Base-by-base conservation (phyloP, 2,797 vertebrate genomes). In the Lates japonicus region DNA sequence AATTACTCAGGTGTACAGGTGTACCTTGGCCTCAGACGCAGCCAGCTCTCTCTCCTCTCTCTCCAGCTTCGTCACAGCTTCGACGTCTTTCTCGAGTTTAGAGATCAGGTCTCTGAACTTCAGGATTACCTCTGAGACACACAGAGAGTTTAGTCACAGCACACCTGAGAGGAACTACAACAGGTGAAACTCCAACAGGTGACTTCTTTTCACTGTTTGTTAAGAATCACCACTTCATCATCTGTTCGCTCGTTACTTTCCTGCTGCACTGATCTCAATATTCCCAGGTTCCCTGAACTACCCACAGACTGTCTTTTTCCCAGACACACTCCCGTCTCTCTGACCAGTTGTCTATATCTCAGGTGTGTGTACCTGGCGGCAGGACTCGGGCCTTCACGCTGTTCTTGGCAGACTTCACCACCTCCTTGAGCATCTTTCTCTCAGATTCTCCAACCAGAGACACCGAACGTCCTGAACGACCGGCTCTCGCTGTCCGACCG, bases 371-470 rank as follows among this genome's bases (percentile, higher is more conserved):
- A 99, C 98, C 98, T 86, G 97, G 95, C 0, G 98, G 98, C 52
- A 99, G 89, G 67, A 98, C 95, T 3, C 98, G 96, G 63, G 97
- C 97, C 91, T 99, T 99, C 71, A 99, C 97, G 0, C 95, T 77
- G 11, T 93, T 95, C 87, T 95, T 97, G 81, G 98, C 97, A 0
- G 96, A 94, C 83, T 96, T 99, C 42, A 99, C 97, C 0, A 99
- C 98, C 37, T 99, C 98, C 82, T 99, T 99, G 74, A 99, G 94
- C 94, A 96, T 97, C 90, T 96, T 98, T 85, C 98, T 95, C 86
- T 99, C 98, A 1, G 95, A 95, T 83, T 99, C 98, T 0, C 98
- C 98, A 2, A 98, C 98, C 70, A 99, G 95, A 6, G 98, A 99
- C 74, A 99, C 97, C 0, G 98, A 99, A 2, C 97, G 96, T 0